Base-by-base conservation (phyloP, 2,797 vertebrate genomes). In the Erithacus rubecula region DNA sequence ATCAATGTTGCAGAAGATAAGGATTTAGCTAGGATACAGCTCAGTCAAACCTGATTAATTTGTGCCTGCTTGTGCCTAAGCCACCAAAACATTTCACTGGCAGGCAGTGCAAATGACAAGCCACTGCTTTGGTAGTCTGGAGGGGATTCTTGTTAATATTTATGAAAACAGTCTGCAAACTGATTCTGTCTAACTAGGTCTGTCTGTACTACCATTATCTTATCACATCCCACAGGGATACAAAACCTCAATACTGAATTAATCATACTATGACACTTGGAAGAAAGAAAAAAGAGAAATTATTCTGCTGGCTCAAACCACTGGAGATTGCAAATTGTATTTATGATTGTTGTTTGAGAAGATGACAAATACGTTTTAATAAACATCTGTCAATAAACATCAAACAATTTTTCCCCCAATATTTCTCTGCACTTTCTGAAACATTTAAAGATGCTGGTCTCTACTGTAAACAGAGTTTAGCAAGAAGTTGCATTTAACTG, bases 41-140 rank as follows among this genome's bases (percentile, higher is more conserved):
- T 95, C 67, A 91, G 91, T 95, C 92, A 94, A 85, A 81, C n/a
- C 76, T 83, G 91, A 96, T 92, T 92, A 92, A 91, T 95, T 95
- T 94, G 72, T 86, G 82, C 72, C 53, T 80, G 27, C n/a, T 91
- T 89, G 69, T 85, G 84, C 87, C 89, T 82, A 83, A 91, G 82
- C 55, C 90, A 92, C 84, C 89, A 86, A 92, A 93, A 83, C 59
- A 84, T 86, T 93, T 79, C 82, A 86, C 62, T 63, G 44, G 51
- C 46, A 92, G 75, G 23, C 53, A 36, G 27, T 19, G 24, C 29
- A 77, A 80, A 92, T n/a, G 69, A 85, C 69, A 85, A 71, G 56
- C 47, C 63, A 67, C 47, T 70, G 62, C 51, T 85, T 83, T 94
- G 59, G 78, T 79, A 86, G 34, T 93, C 95, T 83, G 76, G 79